A percentile compares a stretch with the other conserved stretches of the same genome.
These are phyloP conservation scores for Alexandromys fortis DNA, from an alignment of 2,113 vertebrate species.

Conservation along the genomic window DNA sequence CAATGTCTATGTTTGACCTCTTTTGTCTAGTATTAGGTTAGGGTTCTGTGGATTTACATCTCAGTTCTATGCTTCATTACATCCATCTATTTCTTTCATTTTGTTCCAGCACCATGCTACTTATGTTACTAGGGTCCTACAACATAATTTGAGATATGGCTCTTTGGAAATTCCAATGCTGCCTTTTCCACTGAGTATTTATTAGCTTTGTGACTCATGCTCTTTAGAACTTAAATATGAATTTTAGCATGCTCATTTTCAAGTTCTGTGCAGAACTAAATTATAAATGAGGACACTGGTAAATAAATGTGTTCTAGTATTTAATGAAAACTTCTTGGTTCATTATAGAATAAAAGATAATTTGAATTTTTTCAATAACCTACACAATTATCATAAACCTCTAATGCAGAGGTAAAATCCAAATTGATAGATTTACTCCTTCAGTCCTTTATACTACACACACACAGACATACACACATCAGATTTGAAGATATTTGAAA, in stretches of 20 bases:
- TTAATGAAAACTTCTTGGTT: not conserved
- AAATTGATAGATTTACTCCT: not conserved
- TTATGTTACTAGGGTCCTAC: not conserved
- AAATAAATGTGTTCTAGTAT: not conserved
- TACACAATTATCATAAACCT: not conserved
- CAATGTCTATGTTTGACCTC: not conserved
- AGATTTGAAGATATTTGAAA: not conserved
- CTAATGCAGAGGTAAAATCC: not conserved
- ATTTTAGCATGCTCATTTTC: not conserved
- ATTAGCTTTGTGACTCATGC: not conserved
- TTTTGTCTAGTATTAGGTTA: not conserved
- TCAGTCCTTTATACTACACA: not conserved
- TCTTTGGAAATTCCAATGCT: not conserved
- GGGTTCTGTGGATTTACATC: not conserved
- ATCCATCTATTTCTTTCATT: not conserved
- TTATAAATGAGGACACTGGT: not conserved
- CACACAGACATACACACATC: no score
- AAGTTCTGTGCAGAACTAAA: not conserved
- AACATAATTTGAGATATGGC: not conserved
- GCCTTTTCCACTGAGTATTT: no score
- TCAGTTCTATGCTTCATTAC: not conserved
- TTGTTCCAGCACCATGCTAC: not conserved
- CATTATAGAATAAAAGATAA: not conserved
- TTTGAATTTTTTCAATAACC: not conserved
- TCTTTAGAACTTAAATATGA: not conserved